Evolutionary conservation across 2,113 vertebrate species (phyloP).

Genomic region (Lucifuga dentata): DNA sequence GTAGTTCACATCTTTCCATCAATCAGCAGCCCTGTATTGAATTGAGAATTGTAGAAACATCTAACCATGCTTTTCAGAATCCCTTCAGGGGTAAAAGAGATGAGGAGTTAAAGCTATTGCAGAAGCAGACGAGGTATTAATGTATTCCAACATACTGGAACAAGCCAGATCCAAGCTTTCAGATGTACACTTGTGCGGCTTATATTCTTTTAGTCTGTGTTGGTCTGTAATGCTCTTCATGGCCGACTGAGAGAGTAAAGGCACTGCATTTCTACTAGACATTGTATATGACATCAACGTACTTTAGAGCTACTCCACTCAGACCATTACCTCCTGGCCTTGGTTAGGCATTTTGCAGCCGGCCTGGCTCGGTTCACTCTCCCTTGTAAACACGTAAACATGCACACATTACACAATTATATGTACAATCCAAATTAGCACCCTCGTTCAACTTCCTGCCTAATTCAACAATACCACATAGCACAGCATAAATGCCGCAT

Average conservation of each 20-base stretch:
- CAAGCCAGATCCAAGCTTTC: slow-evolving; percentile 49
- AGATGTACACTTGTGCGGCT: slow-evolving; percentile 57
- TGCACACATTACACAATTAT: slow-evolving; percentile 68
- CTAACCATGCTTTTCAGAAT: slow-evolving; percentile 29
- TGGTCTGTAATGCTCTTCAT: slow-evolving; percentile 60
- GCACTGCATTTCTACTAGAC: slow-evolving; percentile 28
- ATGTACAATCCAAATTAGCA: slow-evolving; percentile 59
- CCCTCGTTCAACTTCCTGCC: slow-evolving; percentile 27
- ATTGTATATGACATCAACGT: slow-evolving; percentile 62
- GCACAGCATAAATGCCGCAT: slow-evolving; percentile 32
- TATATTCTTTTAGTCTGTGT: slow-evolving; percentile 53
- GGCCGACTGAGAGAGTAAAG: slow-evolving; percentile 51
- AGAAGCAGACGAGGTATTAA: slow-evolving; percentile 59
- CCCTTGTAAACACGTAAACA: slow-evolving; percentile 73
- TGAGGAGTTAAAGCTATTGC: slow-evolving; percentile 49
- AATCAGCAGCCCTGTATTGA: slow-evolving; percentile 21
- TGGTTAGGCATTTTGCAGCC: slow-evolving; percentile 45
- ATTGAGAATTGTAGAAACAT: slow-evolving; percentile 32
- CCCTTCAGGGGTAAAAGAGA: slow-evolving; percentile 36
- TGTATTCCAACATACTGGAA: slow-evolving; percentile 55
- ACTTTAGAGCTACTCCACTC: slow-evolving; percentile 65
- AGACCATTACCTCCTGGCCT: slow-evolving; percentile 64
- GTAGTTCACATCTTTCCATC: slow-evolving; percentile 16
- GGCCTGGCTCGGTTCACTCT: slow-evolving; percentile 55
- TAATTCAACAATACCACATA: slow-evolving; percentile 54